A percentile compares a stretch with the other conserved stretches of the same genome.
phyloP scores from a whole-genome alignment of 2,113 vertebrate species.

The Indicator indicator region DNA sequence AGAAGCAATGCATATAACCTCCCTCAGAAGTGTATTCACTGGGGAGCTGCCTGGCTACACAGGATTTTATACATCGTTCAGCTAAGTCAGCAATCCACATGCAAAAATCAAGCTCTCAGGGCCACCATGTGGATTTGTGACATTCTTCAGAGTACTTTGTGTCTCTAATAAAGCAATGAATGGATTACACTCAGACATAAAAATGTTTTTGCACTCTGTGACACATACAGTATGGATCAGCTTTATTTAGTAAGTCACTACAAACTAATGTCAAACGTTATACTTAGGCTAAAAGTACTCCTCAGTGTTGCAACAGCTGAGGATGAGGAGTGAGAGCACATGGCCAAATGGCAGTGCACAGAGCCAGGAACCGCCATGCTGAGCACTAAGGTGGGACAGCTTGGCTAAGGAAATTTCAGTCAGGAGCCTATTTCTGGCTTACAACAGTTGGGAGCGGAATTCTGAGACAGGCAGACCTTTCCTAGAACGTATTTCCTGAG shows the following conservation, averaged over 20 bases:
- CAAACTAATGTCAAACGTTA: neutral
- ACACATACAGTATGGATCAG: slow-evolving; percentile 15
- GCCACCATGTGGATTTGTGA: slow-evolving; percentile 74
- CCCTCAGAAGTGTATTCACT: slow-evolving; percentile 71
- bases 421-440: neutral
- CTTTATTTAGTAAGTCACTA: slow-evolving; percentile 36
- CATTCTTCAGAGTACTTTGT: slow-evolving; percentile 73
- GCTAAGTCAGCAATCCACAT: slow-evolving; percentile 78
- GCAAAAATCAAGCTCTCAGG: slow-evolving; percentile 73
- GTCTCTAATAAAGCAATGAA: slow-evolving; percentile 71
- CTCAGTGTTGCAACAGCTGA: neutral
- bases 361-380: neutral
- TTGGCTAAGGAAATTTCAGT: neutral
- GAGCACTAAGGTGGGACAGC: neutral
- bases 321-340: neutral
- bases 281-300: slow-evolving; percentile 5
- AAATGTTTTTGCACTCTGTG: neutral
- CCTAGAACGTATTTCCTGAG: slow-evolving; percentile 10
- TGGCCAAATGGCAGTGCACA: neutral
- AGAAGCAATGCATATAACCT: slow-evolving; percentile 42
- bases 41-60: slow-evolving; percentile 75
- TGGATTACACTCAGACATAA: slow-evolving; percentile 63
- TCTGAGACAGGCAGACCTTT: neutral
- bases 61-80: slow-evolving; percentile 77
- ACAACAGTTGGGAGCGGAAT: neutral